A percentile compares a stretch with the other conserved stretches of the same genome.
These are phyloP conservation scores for Heliconius eleuchia DNA, from an alignment of 1,140 invertebrate species.

Conservation along the genomic window DNA sequence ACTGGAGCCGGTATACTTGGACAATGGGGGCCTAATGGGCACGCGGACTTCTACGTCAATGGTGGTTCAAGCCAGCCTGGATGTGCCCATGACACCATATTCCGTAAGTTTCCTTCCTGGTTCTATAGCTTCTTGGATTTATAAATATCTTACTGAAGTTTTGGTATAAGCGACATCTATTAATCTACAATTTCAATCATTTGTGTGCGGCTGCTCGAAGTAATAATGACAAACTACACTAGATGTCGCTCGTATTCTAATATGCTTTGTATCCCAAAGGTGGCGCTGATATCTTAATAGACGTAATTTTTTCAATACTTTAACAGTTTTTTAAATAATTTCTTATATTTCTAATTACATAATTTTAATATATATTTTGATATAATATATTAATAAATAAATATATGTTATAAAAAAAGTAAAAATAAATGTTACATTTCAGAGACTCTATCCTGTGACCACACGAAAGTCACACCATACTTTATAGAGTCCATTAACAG, in stretches of 20 bases:
- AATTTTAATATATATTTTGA: too few species aligned
- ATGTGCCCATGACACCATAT: slow-evolving; percentile 89
- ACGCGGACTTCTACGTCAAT: slow-evolving; percentile 95
- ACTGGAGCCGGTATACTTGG: slow-evolving; percentile 92
- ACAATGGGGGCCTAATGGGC: slow-evolving; percentile 92
- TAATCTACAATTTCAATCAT: neutral
- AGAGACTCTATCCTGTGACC: slow-evolving; percentile 93
- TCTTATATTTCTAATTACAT: too few species aligned
- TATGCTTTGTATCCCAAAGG: neutral
- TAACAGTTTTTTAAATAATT: too few species aligned
- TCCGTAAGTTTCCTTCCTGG: slow-evolving; percentile 83
- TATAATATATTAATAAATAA: too few species aligned
- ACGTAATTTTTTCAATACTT: too few species aligned
- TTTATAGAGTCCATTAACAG: slow-evolving; percentile 93
- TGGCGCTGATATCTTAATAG: neutral
- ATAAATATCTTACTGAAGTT: neutral
- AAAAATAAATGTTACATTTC: slow-evolving; percentile 42
- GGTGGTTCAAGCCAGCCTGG: slow-evolving; percentile 94
- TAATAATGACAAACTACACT: neutral
- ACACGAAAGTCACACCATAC: slow-evolving; percentile 93
- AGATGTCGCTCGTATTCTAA: neutral
- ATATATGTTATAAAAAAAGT: too few species aligned
- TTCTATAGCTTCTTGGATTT: neutral
- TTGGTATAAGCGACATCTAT: neutral
- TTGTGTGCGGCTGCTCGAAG: neutral